A percentile compares a stretch with the other conserved stretches of the same genome.
phyloP scores from a whole-genome alignment of 2,113 vertebrate genomes.

The Eulemur rufifrons region DNA sequence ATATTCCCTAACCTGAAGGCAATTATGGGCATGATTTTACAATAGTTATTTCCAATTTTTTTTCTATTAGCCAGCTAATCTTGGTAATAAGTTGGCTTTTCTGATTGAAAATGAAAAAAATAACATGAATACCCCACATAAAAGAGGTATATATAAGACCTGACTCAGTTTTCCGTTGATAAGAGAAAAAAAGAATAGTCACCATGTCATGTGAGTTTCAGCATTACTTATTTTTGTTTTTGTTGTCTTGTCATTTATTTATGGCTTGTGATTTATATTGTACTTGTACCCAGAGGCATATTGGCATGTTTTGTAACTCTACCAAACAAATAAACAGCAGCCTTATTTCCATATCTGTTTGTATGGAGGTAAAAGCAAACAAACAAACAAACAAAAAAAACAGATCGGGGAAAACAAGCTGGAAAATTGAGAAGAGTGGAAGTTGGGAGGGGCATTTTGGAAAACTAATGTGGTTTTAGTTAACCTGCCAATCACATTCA shows the following conservation, averaged over 20 bases:
- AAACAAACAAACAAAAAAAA: not conserved
- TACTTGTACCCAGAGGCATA: conserved; percentile 61
- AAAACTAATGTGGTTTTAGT: not conserved
- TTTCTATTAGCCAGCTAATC: not conserved
- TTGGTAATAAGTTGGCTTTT: not conserved
- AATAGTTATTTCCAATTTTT: not conserved
- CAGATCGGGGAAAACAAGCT: conserved; percentile 16
- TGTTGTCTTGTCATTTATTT: conserved; percentile 27
- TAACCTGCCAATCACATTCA: not conserved
- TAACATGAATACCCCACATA: not conserved
- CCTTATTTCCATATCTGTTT: conserved; percentile 49
- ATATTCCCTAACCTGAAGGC: not conserved
- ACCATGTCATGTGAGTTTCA: not conserved
- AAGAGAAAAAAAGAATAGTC: not conserved
- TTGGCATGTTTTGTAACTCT: conserved; percentile 46
- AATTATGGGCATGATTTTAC: not conserved
- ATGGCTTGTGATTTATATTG: conserved; percentile 49
- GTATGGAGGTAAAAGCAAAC: conserved; percentile 45
- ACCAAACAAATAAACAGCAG: conserved; percentile 59
- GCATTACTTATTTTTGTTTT: conserved; percentile 16
- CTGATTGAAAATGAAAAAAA: not conserved
- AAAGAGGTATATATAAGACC: not conserved
- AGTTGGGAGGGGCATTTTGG: not conserved
- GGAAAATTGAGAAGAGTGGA: not conserved
- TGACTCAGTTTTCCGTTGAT: not conserved